Percentiles rank a stretch among this genome's conserved stretches.
Conservation (phyloP, 2,888 invertebrate species). For the Drosophila fungiperda region DNA sequence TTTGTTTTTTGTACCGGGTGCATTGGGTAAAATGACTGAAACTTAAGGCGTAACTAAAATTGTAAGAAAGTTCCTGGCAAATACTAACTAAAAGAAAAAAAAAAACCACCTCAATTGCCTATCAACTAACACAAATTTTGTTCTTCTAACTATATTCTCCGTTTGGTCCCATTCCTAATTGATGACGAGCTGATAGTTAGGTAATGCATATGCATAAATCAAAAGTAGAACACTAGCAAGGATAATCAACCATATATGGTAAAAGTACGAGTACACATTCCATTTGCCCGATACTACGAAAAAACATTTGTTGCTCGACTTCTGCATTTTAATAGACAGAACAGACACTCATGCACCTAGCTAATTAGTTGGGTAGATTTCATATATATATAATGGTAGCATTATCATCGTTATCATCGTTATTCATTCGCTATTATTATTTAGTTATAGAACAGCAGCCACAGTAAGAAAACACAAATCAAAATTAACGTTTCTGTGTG, state of each 20-base stretch:
- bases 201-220: slow-evolving; percentile 61
- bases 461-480: slow-evolving; percentile 41
- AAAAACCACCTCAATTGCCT: slow-evolving; percentile 33
- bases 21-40: slow-evolving; percentile 65
- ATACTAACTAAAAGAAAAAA: slow-evolving; percentile 21
- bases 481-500: slow-evolving; percentile 10
- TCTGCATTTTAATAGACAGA: slow-evolving; percentile 60
- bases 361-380: slow-evolving; percentile 68
- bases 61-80: slow-evolving; percentile 28
- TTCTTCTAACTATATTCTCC: not conserved
- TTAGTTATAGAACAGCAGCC: slow-evolving; percentile 57
- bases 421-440: slow-evolving; percentile 52
- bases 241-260: slow-evolving; percentile 63
- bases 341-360: slow-evolving; percentile 78
- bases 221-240: slow-evolving; percentile 64
- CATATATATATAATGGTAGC: slow-evolving; percentile 35
- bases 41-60: slow-evolving; percentile 63
- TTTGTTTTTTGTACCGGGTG: slow-evolving; percentile 56
- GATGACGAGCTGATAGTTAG: slow-evolving; percentile 59
- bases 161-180: not conserved
- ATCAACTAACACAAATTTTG: slow-evolving; percentile 25
- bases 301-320: slow-evolving; percentile 39
- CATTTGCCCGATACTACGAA: slow-evolving; percentile 65
- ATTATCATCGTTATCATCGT: slow-evolving; percentile 51
- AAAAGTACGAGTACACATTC: slow-evolving; percentile 53